Evolutionary conservation across 2,797 vertebrate genomes (phyloP).

Genomic region (Rhinatrema bivittatum): DNA sequence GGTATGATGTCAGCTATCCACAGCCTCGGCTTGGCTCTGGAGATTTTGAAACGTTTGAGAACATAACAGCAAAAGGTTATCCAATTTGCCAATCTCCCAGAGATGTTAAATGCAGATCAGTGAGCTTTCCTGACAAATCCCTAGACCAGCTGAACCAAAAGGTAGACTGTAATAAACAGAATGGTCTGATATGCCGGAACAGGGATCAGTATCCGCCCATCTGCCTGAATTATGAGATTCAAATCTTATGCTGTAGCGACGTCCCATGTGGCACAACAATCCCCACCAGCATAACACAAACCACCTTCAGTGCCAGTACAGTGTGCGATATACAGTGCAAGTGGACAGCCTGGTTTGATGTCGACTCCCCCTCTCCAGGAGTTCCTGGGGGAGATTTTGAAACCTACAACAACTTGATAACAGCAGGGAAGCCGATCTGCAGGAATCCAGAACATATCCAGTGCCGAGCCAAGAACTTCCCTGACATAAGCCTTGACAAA

Average conservation of each 20-base stretch:
- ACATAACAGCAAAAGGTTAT: constrained; percentile 14
- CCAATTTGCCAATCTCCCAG: constrained; percentile 10
- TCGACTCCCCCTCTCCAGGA: constrained; percentile 36
- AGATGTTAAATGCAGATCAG: constrained; percentile 24
- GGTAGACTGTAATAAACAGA: constrained; percentile 7
- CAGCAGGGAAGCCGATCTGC: constrained; percentile 12
- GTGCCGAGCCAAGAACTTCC: constrained; percentile 22
- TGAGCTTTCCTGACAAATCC: constrained; percentile 2
- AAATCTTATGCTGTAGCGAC: constrained; percentile 31
- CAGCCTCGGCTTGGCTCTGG: background rate
- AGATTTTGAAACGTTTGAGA: constrained; percentile 24
- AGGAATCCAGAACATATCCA: background rate
- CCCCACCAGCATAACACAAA: too few relatives aligned
- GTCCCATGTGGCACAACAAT: too few relatives aligned
- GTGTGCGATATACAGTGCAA: background rate
- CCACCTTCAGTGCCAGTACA: background rate
- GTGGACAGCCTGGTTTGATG: constrained; percentile 53
- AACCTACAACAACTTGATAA: constrained; percentile 37
- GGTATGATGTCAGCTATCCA: constrained; percentile 30
- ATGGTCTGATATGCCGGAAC: constrained; percentile 27
- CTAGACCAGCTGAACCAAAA: constrained; percentile 15
- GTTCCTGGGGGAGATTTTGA: constrained; percentile 42
- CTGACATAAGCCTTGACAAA: background rate
- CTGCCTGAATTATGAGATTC: constrained; percentile 30
- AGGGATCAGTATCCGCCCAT: constrained; percentile 13